Base-by-base conservation (phyloP, 2,113 vertebrate genomes). In the Lagopus leucura region DNA sequence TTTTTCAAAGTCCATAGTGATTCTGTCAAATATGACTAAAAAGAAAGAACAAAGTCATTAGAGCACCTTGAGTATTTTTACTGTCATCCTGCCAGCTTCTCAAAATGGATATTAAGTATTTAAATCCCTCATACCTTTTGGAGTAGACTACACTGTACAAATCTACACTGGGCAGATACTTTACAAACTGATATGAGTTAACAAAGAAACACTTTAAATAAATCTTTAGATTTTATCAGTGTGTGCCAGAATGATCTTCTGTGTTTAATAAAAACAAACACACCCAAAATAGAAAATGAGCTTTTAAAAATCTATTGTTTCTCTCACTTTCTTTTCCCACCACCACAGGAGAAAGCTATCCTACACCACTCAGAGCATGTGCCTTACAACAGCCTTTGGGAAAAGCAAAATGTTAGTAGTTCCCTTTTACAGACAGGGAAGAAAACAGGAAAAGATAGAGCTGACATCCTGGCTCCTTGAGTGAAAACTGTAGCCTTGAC, bases 231-330 rank as follows among this genome's bases (percentile, higher is more conserved):
- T 93, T 71, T 91, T 90, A 94, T 91, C 88, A 75, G 27, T 1
- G 2, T 2, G 0, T 47, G 91, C 80, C 86, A 94, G 92, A 69
- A 92, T 72, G 60, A 95, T 91, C 19, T 67, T 73, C 45, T 77
- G 10, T 36, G 18, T 74, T 89, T 92, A 91, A 86, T 38, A 74
- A 61, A 76, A 92, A 7, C 25, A 88, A 89, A 86, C 65, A 91
- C 85, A 48, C 88, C 54, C 57, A 34, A 77, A 81, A 55, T 2
- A 82, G 60, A 94, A 94, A 91, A 80, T 7, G 1, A 89, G 63
- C 11, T 63, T 89, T 92, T 81, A 32, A 0, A 50, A 88, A 71
- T 32, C 47, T 52, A 2, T 55, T 16, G 5, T 38, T 90, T 90
- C 65, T 73, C 45, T 75, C 60, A 8, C 34, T 66, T 84, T 25